These are phyloP conservation scores for Megaceryle maxima DNA, from an alignment of 2,113 vertebrate species.

Conservation along the genomic window DNA sequence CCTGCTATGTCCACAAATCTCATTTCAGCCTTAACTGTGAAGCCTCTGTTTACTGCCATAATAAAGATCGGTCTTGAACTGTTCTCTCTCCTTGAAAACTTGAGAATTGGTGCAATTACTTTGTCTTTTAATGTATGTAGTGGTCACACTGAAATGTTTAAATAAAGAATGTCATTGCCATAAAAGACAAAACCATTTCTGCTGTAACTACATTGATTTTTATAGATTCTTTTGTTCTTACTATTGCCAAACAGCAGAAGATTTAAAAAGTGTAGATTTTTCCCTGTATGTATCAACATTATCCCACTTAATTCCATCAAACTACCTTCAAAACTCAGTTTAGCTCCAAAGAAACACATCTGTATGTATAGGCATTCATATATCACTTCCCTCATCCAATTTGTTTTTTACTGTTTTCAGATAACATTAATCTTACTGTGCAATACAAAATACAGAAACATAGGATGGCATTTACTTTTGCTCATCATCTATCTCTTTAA, in stretches of 20 bases:
- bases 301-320: conserved; percentile 10
- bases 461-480: neutral
- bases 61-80: neutral
- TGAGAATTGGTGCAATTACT: neutral
- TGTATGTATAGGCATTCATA: neutral
- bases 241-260: conserved; percentile 14
- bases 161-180: neutral
- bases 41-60: neutral
- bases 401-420: conserved; percentile 16
- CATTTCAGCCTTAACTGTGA: neutral
- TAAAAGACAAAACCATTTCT: conserved; percentile 34
- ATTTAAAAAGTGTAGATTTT: conserved; percentile 41
- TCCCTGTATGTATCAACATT: neutral
- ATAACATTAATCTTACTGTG: neutral
- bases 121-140: neutral
- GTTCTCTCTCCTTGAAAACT: neutral
- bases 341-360: neutral
- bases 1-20: neutral
- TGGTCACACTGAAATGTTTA: neutral
- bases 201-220: neutral
- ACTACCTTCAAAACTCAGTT: conserved; percentile 8
- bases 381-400: neutral
- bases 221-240: neutral
- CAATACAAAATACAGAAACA: neutral
- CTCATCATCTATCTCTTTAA: neutral